Evolutionary conservation across 2,797 vertebrate genomes (phyloP).

Genomic region (Intellagama lesueurii): DNA sequence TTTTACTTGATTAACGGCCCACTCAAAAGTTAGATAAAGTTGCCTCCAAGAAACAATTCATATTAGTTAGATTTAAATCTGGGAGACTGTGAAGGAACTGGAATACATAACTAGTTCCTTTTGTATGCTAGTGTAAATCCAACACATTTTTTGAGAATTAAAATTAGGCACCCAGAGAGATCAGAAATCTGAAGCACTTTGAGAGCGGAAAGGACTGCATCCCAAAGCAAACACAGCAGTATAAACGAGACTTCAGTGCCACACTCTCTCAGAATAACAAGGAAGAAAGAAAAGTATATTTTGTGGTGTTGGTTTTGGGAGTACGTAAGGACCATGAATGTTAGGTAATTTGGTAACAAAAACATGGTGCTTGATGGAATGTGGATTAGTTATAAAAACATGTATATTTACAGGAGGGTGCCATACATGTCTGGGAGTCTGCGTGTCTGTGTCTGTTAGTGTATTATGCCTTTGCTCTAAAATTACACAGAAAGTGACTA

Average conservation of each 20-base stretch:
- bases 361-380: slow-evolving; percentile 59
- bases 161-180: slow-evolving; percentile 51
- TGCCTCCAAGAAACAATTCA: slow-evolving; percentile 37
- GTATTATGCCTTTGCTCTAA: no score
- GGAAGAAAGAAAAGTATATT: slow-evolving; percentile 64
- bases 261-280: slow-evolving; percentile 69
- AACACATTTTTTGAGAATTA: slow-evolving; percentile 47
- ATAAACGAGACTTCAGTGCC: slow-evolving; percentile 56
- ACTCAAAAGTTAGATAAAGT: slow-evolving; percentile 32
- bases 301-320: slow-evolving; percentile 78
- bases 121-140: slow-evolving; percentile 27
- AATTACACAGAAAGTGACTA: neutral
- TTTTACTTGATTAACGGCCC: neutral
- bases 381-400: slow-evolving; percentile 59
- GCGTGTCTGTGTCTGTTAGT: slow-evolving; percentile 1
- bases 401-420: slow-evolving; percentile 64
- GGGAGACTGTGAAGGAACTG: slow-evolving; percentile 27
- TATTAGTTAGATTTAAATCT: slow-evolving; percentile 31
- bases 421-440: neutral
- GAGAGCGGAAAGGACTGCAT: slow-evolving; percentile 61
- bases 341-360: slow-evolving; percentile 69
- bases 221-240: slow-evolving; percentile 60
- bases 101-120: slow-evolving; percentile 30
- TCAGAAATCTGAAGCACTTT: slow-evolving; percentile 63
- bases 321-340: slow-evolving; percentile 61